Percentiles rank a stretch among this genome's conserved stretches.
Conservation (phyloP, 2,888 invertebrate species). For the Oscheius sp. region DNA sequence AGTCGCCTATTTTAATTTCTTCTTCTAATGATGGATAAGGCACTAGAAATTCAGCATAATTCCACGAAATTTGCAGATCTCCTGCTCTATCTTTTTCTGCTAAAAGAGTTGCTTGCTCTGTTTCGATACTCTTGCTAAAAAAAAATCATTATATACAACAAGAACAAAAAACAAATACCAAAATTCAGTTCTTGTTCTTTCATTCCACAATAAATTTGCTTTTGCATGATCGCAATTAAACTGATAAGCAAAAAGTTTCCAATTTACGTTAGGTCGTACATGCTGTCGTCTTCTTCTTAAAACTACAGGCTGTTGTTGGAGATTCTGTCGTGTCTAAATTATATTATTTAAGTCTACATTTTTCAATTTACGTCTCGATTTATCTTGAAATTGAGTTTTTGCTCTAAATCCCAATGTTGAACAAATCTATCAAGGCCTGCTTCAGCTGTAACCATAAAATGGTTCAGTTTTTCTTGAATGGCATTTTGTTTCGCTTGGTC, state of each 20-base stretch:
- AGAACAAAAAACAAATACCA: slow-evolving; percentile 73
- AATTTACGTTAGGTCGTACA: slow-evolving; percentile 79
- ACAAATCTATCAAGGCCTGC: slow-evolving; percentile 73
- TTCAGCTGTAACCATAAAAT: slow-evolving; percentile 68
- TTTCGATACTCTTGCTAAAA: slow-evolving; percentile 45
- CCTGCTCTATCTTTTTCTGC: slow-evolving; percentile 86
- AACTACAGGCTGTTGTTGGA: slow-evolving; percentile 80
- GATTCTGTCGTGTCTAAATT: slow-evolving; percentile 42
- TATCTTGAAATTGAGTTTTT: slow-evolving; percentile 70
- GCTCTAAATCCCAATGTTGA: slow-evolving; percentile 73
- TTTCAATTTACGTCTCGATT: background rate
- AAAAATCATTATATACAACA: background rate
- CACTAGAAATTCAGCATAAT: slow-evolving; percentile 94
- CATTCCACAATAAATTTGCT: slow-evolving; percentile 98
- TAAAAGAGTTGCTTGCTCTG: slow-evolving; percentile 79
- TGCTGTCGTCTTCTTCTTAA: slow-evolving; percentile 87
- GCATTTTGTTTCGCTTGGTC: slow-evolving; percentile 50
- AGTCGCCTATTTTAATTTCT: slow-evolving; percentile 97
- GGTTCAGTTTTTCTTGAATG: slow-evolving; percentile 47
- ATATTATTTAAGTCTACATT: background rate
- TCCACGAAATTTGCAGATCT: slow-evolving; percentile 83
- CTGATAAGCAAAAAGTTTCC: slow-evolving; percentile 92
- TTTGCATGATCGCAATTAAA: slow-evolving; percentile 91
- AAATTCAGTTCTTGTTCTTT: slow-evolving; percentile 92
- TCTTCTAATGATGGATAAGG: slow-evolving; percentile 91